Conservation (phyloP, 2,113 vertebrate species). For the Eupsittula cactorum region DNA sequence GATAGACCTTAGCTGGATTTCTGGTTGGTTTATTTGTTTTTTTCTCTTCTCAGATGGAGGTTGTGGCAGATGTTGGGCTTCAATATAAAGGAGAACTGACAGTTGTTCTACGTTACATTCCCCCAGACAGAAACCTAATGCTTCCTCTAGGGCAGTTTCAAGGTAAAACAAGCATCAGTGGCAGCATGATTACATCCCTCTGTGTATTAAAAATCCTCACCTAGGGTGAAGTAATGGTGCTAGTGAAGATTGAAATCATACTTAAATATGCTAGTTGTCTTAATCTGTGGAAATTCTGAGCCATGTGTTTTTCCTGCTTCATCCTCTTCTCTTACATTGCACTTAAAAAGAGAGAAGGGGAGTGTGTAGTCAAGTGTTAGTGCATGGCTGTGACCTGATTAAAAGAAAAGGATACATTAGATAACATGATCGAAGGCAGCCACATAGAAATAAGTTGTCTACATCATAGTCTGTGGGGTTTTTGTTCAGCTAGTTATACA, state of each 20-base stretch:
- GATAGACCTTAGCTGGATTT: neutral
- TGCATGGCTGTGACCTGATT: neutral
- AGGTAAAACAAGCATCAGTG: constrained; percentile 77
- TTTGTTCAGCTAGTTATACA: neutral
- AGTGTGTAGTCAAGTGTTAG: neutral
- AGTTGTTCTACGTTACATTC: constrained; percentile 90
- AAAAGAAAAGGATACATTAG: neutral
- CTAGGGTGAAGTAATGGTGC: neutral
- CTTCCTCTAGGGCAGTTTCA: constrained; percentile 85
- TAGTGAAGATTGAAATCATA: neutral
- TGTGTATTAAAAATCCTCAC: neutral
- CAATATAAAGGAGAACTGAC: constrained; percentile 96
- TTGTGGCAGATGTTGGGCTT: constrained; percentile 78
- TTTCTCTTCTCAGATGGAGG: constrained; percentile 77
- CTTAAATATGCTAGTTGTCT: neutral
- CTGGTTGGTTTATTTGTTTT: neutral
- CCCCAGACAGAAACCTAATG: constrained; percentile 85
- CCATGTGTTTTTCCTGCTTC: neutral
- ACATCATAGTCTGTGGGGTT: neutral
- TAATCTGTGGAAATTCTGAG: neutral
- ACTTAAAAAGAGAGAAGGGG: neutral
- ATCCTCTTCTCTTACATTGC: neutral
- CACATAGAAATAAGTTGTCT: neutral
- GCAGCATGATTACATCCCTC: neutral
- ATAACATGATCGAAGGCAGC: neutral